Evolutionary conservation across 2,797 vertebrate genomes (phyloP), one percentile per base, ranked within the genome.

Genomic region (Emys orbicularis): DNA sequence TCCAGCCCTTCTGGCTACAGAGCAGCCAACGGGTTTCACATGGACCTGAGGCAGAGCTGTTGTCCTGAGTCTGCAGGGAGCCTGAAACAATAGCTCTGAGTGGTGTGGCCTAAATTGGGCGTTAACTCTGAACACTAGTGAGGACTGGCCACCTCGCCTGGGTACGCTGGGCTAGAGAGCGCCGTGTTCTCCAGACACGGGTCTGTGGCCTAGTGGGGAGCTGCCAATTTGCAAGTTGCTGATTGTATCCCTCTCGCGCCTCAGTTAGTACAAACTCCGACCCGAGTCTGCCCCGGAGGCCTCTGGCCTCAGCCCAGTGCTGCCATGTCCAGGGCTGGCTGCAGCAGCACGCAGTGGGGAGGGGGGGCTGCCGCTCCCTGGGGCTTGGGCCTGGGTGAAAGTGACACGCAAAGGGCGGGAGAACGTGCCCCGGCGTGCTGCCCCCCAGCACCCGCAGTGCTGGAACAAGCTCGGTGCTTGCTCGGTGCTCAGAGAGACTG

Each of bases 51-150:
- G 11, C 19, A 10, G 65, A 21, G 65, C 19, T 68, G 65, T 21
- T 19, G 29, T 59, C 57, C 34, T 21, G n/a, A 37, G 18, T 72
- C 34, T 72, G n/a, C 65, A 72, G n/a, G 23, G 65, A 37, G 65
- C 61, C 61, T n/a, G 61, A n/a, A n/a, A 65, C 31, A 19, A 65
- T n/a, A 65, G 61, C 65, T 72, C 9, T 23, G 65, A 21, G n/a
- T 5, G n/a, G 19, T 6, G 65, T 72, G 65, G 18, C 65, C 65
- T 11, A 4, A 11, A 1, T 8, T 19, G n/a, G 4, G 19, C 2
- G 5, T 72, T 72, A 5, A 72, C 65, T 68, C n/a, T 72, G 65
- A 72, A 72, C 65, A 11, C n/a, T 72, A 72, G n/a, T 37, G n/a
- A 72, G n/a, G 61, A 16, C 31, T 2, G 65, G 8, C 31, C 56